Evolutionary conservation across 1,140 invertebrate species (phyloP).

Genomic region (Panagrolaimus sp.): DNA sequence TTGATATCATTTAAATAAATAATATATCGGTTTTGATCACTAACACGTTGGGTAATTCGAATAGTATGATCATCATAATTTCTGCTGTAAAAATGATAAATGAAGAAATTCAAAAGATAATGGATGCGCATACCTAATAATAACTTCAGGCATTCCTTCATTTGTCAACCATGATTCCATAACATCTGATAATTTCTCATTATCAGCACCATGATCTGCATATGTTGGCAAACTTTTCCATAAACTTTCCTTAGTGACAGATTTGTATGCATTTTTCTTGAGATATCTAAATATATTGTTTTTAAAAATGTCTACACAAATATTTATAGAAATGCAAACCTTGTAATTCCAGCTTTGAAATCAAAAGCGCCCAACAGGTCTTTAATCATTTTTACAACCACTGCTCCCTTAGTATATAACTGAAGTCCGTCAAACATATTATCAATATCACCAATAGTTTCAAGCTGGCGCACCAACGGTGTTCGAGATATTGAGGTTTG

Average conservation of each 20-base stretch:
- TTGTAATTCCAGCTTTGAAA: constrained; percentile 40
- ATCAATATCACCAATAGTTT: constrained; percentile 32
- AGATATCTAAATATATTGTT: constrained; percentile 43
- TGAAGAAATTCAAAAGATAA: background rate
- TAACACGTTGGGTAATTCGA: constrained; percentile 37
- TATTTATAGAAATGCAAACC: constrained; percentile 19
- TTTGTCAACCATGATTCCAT: constrained; percentile 55
- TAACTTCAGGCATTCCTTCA: constrained; percentile 50
- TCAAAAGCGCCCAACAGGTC: constrained; percentile 44
- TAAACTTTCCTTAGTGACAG: constrained; percentile 42
- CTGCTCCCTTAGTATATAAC: constrained; percentile 52
- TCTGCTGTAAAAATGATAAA: constrained; percentile 32
- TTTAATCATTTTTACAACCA: constrained; percentile 48
- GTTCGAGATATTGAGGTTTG: constrained; percentile 32
- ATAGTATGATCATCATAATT: constrained; percentile 56
- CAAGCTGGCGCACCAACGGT: constrained; percentile 30
- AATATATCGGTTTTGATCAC: constrained; percentile 44
- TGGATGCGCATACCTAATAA: constrained; percentile 29
- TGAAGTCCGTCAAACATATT: constrained; percentile 46
- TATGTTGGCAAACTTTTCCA: constrained; percentile 42
- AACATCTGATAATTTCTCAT: constrained; percentile 39
- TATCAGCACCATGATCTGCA: constrained; percentile 52
- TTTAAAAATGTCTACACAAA: background rate
- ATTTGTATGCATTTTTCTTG: constrained; percentile 44
- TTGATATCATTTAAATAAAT: constrained; percentile 36